Evolutionary conservation across 2,113 vertebrate species (phyloP).

Genomic region (Percopsis transmontana): DNA sequence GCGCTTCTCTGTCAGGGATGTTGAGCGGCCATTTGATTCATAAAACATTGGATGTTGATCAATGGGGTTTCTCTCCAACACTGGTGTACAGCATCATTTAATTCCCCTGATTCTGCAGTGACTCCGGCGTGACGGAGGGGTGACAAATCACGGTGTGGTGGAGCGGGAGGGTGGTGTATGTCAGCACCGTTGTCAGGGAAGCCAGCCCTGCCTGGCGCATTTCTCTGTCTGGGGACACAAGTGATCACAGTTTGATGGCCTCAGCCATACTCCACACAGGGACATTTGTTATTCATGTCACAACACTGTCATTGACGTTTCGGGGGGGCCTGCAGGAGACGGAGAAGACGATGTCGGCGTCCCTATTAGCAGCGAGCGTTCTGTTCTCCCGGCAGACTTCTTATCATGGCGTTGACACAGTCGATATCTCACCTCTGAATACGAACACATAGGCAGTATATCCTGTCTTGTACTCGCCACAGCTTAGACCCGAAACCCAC

Average conservation of each 20-base stretch:
- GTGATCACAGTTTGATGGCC: conserved; percentile 75
- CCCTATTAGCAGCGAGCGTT: conserved; percentile 57
- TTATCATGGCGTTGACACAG: conserved; percentile 43
- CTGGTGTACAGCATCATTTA: conserved; percentile 44
- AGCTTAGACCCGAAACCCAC: conserved; percentile 4
- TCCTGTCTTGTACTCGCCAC: background rate
- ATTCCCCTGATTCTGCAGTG: conserved; percentile 33
- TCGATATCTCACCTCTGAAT: conserved; percentile 40
- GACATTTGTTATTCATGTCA: conserved; percentile 74
- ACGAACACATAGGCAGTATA: conserved; percentile 19
- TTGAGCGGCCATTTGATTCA: conserved; percentile 2
- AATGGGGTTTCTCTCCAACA: conserved; percentile 28
- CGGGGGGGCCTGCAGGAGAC: conserved; percentile 19
- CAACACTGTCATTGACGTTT: conserved; percentile 59
- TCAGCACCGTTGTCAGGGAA: conserved; percentile 57
- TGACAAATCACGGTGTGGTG: background rate
- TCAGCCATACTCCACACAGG: conserved; percentile 46
- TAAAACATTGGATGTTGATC: conserved; percentile 8
- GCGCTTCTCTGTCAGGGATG: background rate
- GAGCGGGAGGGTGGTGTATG: conserved; percentile 46
- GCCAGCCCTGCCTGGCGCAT: conserved; percentile 48
- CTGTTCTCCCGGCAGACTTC: conserved; percentile 50
- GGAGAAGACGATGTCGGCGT: conserved; percentile 41
- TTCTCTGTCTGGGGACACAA: conserved; percentile 60
- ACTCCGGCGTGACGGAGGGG: conserved; percentile 25